Evolutionary conservation across 2,888 invertebrate genomes (phyloP), one percentile per base, ranked within the genome.

Genomic region (Nomada ferruginata): DNA sequence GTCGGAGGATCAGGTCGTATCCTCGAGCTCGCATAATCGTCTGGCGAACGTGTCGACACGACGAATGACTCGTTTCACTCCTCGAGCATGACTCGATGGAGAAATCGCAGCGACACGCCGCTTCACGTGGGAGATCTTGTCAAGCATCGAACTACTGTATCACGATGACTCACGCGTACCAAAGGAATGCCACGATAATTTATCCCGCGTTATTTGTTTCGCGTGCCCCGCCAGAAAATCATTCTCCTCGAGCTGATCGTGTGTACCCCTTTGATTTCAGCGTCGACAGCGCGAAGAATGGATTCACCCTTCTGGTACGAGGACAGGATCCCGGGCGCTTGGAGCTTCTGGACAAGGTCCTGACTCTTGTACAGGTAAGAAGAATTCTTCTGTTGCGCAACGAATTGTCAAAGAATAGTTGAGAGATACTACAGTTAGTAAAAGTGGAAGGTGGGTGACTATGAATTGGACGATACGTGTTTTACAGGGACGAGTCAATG

Each of bases 341-440:
- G 82, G 95, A 94, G 87, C 92, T 94, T 10, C 87, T 95, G 86
- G 95, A 95, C 89, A 94, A 94, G 89, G 94, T 95, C 10, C 90
- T 95, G 50, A 91, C 92, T 82, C 93, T 95, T 47, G 90, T 95
- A 59, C 92, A 93, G 88, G 94, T 94, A 89, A 92, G 52, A 42
- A 1, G 44, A 60, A 55, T 23, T 15, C 13, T 5, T 7, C 13
- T 13, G 18, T 44, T 36, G 44, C 13, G n/a, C 20, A 23, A 59
- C 44, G 0, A 29, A 42, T 20, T n/a, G 13, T 20, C 11, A 29
- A 29, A 29, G 13, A 29, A 26, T 15, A 26, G 20, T 60, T 18
- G 57, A 15, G 26, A 18, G 52, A 52, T 53, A 42, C n/a, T 29
- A 15, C 26, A 44, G 36, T n/a, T 50, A 18, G 55, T 15, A n/a